Evolutionary conservation across 2,888 invertebrate species (phyloP).

Genomic region (Dolomedes plantarius): DNA sequence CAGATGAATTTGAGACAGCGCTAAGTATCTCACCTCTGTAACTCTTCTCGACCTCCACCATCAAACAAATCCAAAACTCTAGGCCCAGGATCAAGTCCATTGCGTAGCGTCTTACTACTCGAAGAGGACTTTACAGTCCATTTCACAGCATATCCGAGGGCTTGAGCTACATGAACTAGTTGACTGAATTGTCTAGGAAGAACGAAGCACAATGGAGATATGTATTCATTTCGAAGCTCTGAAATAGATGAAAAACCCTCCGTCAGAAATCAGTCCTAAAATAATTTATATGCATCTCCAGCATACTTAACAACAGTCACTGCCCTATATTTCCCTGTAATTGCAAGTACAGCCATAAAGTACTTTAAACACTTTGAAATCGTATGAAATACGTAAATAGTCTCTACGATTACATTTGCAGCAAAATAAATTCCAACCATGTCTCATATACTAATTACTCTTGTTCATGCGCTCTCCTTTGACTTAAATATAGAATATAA

Average conservation of each 20-base stretch:
- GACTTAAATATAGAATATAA: too few relatives aligned
- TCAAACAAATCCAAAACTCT: slow-evolving; percentile 50
- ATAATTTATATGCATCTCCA: too few relatives aligned
- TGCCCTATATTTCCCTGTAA: too few relatives aligned
- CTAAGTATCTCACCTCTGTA: slow-evolving; percentile 24
- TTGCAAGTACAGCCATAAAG: background rate
- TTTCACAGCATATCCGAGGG: slow-evolving; percentile 72
- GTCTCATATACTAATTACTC: too few relatives aligned
- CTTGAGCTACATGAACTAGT: slow-evolving; percentile 74
- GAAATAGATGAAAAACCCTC: background rate
- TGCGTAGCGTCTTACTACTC: background rate
- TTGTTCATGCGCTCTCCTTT: too few relatives aligned
- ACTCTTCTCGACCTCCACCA: slow-evolving; percentile 19
- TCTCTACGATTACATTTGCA: too few relatives aligned
- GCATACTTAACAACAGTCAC: too few relatives aligned
- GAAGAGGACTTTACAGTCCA: slow-evolving; percentile 72
- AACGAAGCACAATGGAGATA: slow-evolving; percentile 74
- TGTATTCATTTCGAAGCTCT: slow-evolving; percentile 51
- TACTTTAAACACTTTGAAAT: too few relatives aligned
- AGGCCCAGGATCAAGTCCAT: slow-evolving; percentile 22
- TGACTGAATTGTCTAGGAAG: slow-evolving; percentile 75
- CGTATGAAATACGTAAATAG: too few relatives aligned
- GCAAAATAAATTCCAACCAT: too few relatives aligned
- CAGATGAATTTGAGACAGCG: too few relatives aligned
- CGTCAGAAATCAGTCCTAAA: too few relatives aligned